Conservation (phyloP, 1,140 invertebrate genomes). For the Mesaphorura yosii region DNA sequence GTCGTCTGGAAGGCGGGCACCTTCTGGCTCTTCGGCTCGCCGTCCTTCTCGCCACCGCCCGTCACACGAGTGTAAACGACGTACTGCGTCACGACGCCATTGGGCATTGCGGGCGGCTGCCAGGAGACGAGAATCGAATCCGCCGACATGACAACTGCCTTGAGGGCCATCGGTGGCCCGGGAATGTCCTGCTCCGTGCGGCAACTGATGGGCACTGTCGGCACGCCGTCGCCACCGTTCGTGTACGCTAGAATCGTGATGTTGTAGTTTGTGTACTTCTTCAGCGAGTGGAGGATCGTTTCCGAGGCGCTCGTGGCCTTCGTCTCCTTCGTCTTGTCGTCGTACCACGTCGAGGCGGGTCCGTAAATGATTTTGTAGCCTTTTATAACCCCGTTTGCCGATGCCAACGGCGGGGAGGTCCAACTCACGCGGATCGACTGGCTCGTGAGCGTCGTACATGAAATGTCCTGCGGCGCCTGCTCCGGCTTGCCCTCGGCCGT, state of each 20-base stretch:
- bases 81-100: slow-evolving; percentile 85
- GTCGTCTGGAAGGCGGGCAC: slow-evolving; percentile 52
- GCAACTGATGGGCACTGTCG: slow-evolving; percentile 78
- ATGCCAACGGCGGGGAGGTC: slow-evolving; percentile 75
- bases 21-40: slow-evolving; percentile 43
- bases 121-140: slow-evolving; percentile 86
- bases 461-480: slow-evolving; percentile 79
- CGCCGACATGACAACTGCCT: slow-evolving; percentile 78
- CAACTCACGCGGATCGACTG: slow-evolving; percentile 87
- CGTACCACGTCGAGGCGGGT: slow-evolving; percentile 80
- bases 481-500: slow-evolving; percentile 87
- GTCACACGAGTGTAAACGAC: slow-evolving; percentile 78
- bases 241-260: slow-evolving; percentile 92
- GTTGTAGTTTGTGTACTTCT: slow-evolving; percentile 94
- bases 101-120: slow-evolving; percentile 79
- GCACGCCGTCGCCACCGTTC: slow-evolving; percentile 87
- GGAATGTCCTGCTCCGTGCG: slow-evolving; percentile 88
- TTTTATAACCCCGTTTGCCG: slow-evolving; percentile 87
- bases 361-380: slow-evolving; percentile 94
- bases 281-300: slow-evolving; percentile 78
- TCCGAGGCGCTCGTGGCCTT: slow-evolving; percentile 84
- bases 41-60: slow-evolving; percentile 42
- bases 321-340: slow-evolving; percentile 80
- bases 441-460: slow-evolving; percentile 79
- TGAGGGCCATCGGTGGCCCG: slow-evolving; percentile 79